Percentiles rank a stretch among this genome's conserved stretches.
phyloP scores from a whole-genome alignment of 2,888 invertebrate species.

The Hedya salicella region DNA sequence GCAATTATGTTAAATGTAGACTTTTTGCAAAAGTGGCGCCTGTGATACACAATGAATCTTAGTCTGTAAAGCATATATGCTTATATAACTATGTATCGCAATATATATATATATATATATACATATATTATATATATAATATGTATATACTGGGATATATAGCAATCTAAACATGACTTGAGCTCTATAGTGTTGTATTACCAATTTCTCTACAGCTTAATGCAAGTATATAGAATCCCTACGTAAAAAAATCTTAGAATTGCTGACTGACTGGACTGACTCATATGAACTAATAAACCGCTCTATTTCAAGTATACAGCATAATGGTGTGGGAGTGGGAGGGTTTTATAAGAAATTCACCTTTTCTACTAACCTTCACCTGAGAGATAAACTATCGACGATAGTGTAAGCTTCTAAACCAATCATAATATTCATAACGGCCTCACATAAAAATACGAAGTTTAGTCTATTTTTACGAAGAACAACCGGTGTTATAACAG shows the following conservation, averaged over 20 bases:
- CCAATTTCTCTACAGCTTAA: neutral
- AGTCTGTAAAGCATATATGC: too few relatives aligned
- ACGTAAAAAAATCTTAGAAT: neutral
- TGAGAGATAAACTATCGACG: constrained; percentile 2
- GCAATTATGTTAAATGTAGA: constrained; percentile 7
- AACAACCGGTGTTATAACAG: too few relatives aligned
- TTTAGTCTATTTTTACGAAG: neutral
- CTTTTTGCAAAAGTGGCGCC: constrained; percentile 5
- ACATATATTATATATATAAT: too few relatives aligned
- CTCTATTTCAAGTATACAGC: constrained; percentile 11
- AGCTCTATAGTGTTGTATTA: too few relatives aligned
- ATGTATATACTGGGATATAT: too few relatives aligned
- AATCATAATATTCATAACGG: neutral
- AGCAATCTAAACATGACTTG: too few relatives aligned
- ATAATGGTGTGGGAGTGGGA: constrained; percentile 2
- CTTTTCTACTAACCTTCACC: constrained; percentile 15
- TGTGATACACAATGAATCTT: neutral
- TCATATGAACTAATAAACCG: constrained; percentile 9
- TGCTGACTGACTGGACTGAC: neutral
- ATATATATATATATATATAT: too few relatives aligned
- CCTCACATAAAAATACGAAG: neutral
- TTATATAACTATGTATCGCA: too few relatives aligned
- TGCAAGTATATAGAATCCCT: neutral
- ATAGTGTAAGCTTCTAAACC: neutral
- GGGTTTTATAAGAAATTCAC: constrained; percentile 2